Conservation (phyloP, 2,888 invertebrate species). For the Argyra leucocephala region DNA sequence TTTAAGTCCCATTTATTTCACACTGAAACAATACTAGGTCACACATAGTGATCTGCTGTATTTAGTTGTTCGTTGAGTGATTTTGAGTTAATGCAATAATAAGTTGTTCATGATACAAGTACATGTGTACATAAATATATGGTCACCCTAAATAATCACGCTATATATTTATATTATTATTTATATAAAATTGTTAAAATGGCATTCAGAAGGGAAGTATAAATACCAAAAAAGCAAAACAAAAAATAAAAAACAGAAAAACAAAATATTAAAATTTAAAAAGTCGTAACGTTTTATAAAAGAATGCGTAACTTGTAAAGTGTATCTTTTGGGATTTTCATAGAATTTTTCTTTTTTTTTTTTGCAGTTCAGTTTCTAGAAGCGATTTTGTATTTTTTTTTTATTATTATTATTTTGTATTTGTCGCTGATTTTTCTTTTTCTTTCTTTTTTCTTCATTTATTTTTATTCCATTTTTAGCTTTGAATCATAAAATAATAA, state of each 20-base stretch:
- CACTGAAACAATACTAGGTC: no score
- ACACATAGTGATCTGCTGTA: no score
- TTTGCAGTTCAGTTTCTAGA: neutral
- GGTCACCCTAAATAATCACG: no score
- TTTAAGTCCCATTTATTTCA: no score
- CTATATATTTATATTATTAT: no score
- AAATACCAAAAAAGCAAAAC: neutral
- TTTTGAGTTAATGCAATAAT: no score
- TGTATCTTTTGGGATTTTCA: neutral
- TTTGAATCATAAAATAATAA: constrained; percentile 3
- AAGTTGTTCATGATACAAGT: no score
- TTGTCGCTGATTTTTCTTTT: neutral
- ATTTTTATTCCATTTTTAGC: neutral
- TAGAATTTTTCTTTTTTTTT: neutral
- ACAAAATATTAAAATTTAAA: neutral
- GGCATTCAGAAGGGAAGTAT: neutral
- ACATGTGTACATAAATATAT: no score
- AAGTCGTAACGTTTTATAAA: neutral
- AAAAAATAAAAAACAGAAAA: neutral
- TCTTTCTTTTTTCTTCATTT: neutral
- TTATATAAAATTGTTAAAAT: no score
- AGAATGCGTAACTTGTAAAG: neutral
- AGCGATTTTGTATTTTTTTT: neutral
- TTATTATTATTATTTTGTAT: neutral
- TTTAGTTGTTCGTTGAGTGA: no score